Base-by-base conservation (phyloP, 2,888 invertebrate genomes). In the Ptychoptera albimana region DNA sequence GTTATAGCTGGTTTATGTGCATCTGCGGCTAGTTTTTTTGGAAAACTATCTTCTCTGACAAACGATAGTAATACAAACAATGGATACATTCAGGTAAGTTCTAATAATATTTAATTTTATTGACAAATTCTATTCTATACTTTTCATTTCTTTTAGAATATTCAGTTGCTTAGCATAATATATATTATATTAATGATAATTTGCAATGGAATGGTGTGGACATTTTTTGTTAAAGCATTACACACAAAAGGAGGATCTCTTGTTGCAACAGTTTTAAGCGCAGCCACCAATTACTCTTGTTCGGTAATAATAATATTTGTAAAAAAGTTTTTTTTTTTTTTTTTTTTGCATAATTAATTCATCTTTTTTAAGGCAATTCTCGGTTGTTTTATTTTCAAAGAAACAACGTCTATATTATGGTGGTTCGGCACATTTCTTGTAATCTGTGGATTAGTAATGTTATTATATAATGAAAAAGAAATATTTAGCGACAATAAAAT, bases 351-450 rank as follows among this genome's bases (percentile, higher is more conserved):
- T 7, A 5, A 23, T 5, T 23, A 23, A 23, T 37, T 37, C 37
- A n/a, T 57, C 52, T 52, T 53, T 52, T 64, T 65, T 34, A 65
- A 87, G 88, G 86, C 84, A 37, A 46, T 82, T 34, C 66, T 80
- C 45, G 87, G 87, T 5, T 68, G 73, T 43, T 47, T 77, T 8
- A 53, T 85, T 37, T 87, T 86, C 61, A 69, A 71, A 14, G 88
- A 88, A 61, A 66, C 71, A 0, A 72, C 82, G 1, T 74, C 82
- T 1, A 41, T 76, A 7, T 58, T 71, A 32, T 86, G 86, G 77
- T 81, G 82, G 75, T 53, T 70, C 9, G 87, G 88, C 1, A 77
- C 81, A 6, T 57, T 70, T 13, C 64, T 83, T 11, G 81, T 88
- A 46, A 60, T 85, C 8, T 54, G 72, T 34, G 88, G 88, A 8